phyloP scores from a whole-genome alignment of 2,888 invertebrate species.

The Cerceris rybyensis region DNA sequence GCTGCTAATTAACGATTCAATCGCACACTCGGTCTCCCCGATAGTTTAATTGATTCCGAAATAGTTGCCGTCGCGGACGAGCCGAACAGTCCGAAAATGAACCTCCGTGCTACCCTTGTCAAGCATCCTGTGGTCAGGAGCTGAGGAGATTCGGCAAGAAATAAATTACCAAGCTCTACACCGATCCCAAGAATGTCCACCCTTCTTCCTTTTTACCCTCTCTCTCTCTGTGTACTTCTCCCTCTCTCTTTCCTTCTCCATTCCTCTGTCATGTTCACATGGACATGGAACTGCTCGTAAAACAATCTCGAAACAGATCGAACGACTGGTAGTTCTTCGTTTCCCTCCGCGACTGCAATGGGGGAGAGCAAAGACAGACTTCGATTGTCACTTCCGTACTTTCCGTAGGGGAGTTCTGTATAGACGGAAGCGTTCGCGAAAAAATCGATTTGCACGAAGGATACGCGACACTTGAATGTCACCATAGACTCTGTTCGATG shows the following conservation, averaged over 20 bases:
- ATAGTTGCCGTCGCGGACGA: conserved; percentile 71
- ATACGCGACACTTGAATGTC: not conserved
- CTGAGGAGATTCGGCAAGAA: conserved; percentile 76
- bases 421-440: not conserved
- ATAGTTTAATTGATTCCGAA: conserved; percentile 79
- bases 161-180: conserved; percentile 75
- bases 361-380: conserved; percentile 36
- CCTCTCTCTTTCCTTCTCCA: conserved; percentile 39
- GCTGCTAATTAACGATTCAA: conserved; percentile 75
- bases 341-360: conserved; percentile 45
- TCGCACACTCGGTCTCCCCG: conserved; percentile 67
- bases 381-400: conserved; percentile 53
- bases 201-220: conserved; percentile 54
- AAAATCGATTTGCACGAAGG: conserved; percentile 21
- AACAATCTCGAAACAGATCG: conserved; percentile 65
- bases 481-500: too few species aligned
- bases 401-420: conserved; percentile 11
- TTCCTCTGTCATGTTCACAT: not conserved
- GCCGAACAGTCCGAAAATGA: conserved; percentile 60
- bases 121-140: conserved; percentile 70
- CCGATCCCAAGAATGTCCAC: conserved; percentile 72
- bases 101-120: conserved; percentile 60
- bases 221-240: conserved; percentile 35
- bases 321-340: conserved; percentile 51
- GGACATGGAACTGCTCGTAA: conserved; percentile 46